These are phyloP conservation scores for Scolopax bukidnonensis DNA, from an alignment of 2,797 vertebrate species.

Conservation along the genomic window DNA sequence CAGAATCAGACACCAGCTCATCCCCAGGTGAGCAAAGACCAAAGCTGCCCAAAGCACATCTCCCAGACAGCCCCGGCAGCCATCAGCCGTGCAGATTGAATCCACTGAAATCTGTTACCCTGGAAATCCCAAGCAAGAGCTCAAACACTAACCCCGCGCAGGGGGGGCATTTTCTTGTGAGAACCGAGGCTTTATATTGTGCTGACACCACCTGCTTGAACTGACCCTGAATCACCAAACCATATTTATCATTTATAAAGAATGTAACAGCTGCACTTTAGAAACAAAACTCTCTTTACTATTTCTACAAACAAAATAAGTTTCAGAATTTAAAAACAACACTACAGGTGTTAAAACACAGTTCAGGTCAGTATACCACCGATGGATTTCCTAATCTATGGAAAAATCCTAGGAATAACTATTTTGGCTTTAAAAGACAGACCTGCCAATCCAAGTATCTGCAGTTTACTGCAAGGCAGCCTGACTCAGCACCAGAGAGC, in stretches of 20 bases:
- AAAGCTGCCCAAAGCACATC: neutral
- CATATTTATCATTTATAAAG: neutral
- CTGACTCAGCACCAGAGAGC: neutral
- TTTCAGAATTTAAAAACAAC: neutral
- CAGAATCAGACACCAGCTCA: neutral
- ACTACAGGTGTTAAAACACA: neutral
- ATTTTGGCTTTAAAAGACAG: neutral
- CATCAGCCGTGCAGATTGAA: no score
- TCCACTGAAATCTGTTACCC: neutral
- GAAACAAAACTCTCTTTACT: neutral
- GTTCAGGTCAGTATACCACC: neutral
- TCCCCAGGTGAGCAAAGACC: neutral
- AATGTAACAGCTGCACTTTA: neutral
- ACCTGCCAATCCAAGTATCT: neutral
- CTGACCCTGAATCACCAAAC: neutral
- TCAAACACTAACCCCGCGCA: neutral
- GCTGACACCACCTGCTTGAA: neutral
- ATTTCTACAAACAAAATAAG: neutral
- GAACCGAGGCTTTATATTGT: fast-evolving
- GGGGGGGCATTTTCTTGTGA: fast-evolving
- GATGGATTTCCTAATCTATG: neutral
- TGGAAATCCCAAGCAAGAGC: neutral
- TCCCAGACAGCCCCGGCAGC: neutral
- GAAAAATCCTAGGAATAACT: neutral
- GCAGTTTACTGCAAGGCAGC: neutral